phyloP scores from a whole-genome alignment of 53 echinoderm and acorn worm genomes.

The Holothuria scabra region DNA sequence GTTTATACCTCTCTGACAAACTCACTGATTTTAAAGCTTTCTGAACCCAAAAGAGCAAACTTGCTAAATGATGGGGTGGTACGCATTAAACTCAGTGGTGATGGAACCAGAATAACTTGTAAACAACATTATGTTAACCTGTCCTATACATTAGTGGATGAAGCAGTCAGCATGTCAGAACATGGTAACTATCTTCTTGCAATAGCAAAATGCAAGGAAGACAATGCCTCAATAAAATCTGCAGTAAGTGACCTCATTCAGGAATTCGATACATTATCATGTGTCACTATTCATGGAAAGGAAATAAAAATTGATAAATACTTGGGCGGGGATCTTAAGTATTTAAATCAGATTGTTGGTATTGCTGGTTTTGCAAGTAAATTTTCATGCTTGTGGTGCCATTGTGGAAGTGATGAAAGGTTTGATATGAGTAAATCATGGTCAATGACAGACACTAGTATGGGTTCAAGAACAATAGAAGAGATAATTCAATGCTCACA shows the following conservation, averaged over 20 bases:
- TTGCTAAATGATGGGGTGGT: constrained; percentile 39
- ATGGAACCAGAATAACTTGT: constrained; percentile 53
- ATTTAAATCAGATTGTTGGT: constrained; percentile 62
- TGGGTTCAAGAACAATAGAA: constrained; percentile 41
- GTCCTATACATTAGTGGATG: constrained; percentile 59
- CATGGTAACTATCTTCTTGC: constrained; percentile 67
- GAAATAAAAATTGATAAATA: constrained; percentile 54
- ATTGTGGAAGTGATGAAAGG: constrained; percentile 30
- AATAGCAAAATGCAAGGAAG: constrained; percentile 57
- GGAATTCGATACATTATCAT: constrained; percentile 46
- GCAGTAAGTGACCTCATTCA: constrained; percentile 38
- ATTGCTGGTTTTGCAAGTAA: constrained; percentile 57
- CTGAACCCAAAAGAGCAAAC: constrained; percentile 38
- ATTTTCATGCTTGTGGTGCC: constrained; percentile 59
- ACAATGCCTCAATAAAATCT: constrained; percentile 52
- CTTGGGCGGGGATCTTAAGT: constrained; percentile 68
- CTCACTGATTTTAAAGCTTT: constrained; percentile 12
- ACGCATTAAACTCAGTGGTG: constrained; percentile 53
- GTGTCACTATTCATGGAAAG: constrained; percentile 50
- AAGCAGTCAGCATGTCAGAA: constrained; percentile 59
- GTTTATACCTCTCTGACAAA: constrained; percentile 16
- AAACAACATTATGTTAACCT: constrained; percentile 65
- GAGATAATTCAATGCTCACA: constrained; percentile 47
- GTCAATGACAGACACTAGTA: constrained; percentile 41
- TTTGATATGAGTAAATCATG: constrained; percentile 49